Conservation (phyloP, 2,888 invertebrate genomes). For the Cyclophora punctaria region DNA sequence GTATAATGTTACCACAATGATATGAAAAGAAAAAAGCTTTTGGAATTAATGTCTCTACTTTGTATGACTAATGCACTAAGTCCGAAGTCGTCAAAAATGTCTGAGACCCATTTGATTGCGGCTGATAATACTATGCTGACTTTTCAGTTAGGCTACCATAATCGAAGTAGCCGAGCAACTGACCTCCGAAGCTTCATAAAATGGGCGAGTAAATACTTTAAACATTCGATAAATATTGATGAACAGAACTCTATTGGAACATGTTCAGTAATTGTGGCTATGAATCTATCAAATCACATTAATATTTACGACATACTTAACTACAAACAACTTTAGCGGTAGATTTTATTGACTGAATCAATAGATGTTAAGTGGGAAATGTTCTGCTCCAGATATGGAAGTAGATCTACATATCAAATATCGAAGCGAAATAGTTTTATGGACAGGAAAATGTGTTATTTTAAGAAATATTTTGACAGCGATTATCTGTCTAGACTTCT, state of each 20-base stretch:
- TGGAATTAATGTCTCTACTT: too few species aligned
- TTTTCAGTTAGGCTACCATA: too few species aligned
- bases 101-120: too few species aligned
- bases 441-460: too few species aligned
- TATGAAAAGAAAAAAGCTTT: too few species aligned
- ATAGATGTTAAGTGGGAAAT: constrained; percentile 1
- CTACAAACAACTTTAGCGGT: constrained; percentile 16
- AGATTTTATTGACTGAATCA: constrained; percentile 16
- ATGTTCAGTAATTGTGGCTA: constrained; percentile 26
- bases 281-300: constrained; percentile 19
- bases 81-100: too few species aligned
- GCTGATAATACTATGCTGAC: too few species aligned
- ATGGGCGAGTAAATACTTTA: constrained; percentile 2
- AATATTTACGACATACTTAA: constrained; percentile 29
- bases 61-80: too few species aligned
- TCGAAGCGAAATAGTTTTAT: not conserved
- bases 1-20: too few species aligned
- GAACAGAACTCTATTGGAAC: constrained; percentile 17
- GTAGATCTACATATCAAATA: not conserved
- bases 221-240: constrained; percentile 28
- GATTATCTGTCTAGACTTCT: too few species aligned
- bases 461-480: too few species aligned
- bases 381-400: not conserved
- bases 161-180: not conserved
- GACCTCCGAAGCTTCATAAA: constrained; percentile 3